Conservation (phyloP, 2,888 invertebrate species). For the Sturmia bella region DNA sequence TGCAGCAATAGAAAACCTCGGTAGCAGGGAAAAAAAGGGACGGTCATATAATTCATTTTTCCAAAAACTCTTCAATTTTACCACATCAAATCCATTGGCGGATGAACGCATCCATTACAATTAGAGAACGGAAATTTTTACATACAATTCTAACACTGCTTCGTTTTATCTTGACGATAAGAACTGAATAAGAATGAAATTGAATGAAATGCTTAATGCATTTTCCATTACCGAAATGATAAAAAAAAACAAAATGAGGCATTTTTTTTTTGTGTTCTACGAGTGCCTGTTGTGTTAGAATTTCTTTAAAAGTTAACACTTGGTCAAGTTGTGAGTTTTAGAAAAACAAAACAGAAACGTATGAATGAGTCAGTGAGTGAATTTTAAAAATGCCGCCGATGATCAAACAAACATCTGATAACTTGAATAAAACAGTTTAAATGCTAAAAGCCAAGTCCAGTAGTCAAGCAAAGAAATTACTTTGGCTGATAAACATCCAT, state of each 20-base stretch:
- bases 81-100: constrained; percentile 42
- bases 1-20: too few relatives aligned
- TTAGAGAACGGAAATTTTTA: constrained; percentile 43
- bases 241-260: constrained; percentile 5
- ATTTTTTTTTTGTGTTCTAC: not conserved
- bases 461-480: constrained; percentile 73
- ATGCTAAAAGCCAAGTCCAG: constrained; percentile 73
- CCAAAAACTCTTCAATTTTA: constrained; percentile 28
- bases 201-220: constrained; percentile 59
- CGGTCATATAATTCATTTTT: constrained; percentile 25
- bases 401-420: constrained; percentile 45
- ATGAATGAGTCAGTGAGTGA: constrained; percentile 41
- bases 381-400: constrained; percentile 33
- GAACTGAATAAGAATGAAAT: constrained; percentile 32
- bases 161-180: constrained; percentile 54
- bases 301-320: constrained; percentile 41
- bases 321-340: constrained; percentile 48
- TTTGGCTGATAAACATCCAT: constrained; percentile 79
- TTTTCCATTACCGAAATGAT: constrained; percentile 61
- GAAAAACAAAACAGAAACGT: not conserved
- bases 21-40: not conserved
- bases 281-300: constrained; percentile 42
- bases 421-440: constrained; percentile 10
- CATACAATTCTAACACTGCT: constrained; percentile 41
- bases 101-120: constrained; percentile 49